Evolutionary conservation across 92 coral and sea anemone species (phyloP).

Genomic region (Phymanthus crucifer): DNA sequence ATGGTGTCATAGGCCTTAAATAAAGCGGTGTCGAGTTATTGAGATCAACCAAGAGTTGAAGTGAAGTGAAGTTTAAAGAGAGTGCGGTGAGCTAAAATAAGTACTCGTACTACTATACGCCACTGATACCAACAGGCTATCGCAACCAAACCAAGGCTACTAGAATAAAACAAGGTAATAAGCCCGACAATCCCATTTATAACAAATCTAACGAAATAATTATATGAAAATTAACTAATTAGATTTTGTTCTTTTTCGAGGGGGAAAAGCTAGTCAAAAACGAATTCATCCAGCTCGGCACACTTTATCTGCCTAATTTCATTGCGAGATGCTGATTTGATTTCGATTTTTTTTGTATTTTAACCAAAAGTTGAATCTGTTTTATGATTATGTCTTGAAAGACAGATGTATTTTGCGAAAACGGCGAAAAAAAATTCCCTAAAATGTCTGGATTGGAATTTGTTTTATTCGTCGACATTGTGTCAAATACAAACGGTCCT

Average conservation of each 20-base stretch:
- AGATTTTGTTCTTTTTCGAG: slow-evolving; percentile 2
- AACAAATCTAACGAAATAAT: slow-evolving; percentile 12
- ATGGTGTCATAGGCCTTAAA: slow-evolving; percentile 32
- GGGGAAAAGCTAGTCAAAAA: background rate
- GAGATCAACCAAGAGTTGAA: background rate
- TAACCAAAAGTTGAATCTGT: background rate
- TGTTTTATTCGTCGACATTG: slow-evolving; percentile 20
- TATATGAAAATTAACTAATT: slow-evolving; percentile 21
- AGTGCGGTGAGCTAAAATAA: slow-evolving; percentile 5
- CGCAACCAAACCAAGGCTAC: background rate
- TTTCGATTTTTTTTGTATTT: background rate
- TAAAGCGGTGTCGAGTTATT: slow-evolving; percentile 35
- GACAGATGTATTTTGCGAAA: slow-evolving; percentile 13
- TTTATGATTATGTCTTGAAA: slow-evolving; percentile 3
- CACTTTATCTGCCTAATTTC: background rate
- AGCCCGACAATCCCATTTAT: background rate
- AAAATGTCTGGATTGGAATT: background rate
- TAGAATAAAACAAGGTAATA: background rate
- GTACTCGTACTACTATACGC: background rate
- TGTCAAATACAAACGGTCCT: slow-evolving; percentile 5
- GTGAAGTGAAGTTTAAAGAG: slow-evolving; percentile 24
- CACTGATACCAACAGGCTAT: background rate
- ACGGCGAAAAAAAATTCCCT: slow-evolving; percentile 4
- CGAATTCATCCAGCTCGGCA: background rate
- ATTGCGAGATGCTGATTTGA: slow-evolving; percentile 2